Evolutionary conservation across 1,140 invertebrate species (phyloP), one percentile per base, ranked within the genome.

Genomic region (Triops longicaudatus): DNA sequence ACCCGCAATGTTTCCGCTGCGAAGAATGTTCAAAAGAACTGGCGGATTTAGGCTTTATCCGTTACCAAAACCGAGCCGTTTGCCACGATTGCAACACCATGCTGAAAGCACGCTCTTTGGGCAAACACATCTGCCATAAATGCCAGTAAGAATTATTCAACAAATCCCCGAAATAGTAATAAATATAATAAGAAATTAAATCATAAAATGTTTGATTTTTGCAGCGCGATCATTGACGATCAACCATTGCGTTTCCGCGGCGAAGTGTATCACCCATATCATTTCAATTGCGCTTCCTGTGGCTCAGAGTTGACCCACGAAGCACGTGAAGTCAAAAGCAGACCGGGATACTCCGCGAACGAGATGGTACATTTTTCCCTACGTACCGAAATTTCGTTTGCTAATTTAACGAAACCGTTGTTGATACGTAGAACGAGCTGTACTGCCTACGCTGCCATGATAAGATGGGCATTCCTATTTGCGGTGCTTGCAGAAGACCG

Each of bases 361-460:
- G 93, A 96, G 85, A 91, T 95, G 89, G 81, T 82, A 80, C 81
- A 37, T 2, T 37, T 63, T 74, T 63, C n/a, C 7, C 63, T 26
- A 7, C 7, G 26, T 43, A n/a, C 41, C 17, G n/a, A n/a, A n/a
- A 50, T 27, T 26, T 26, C 78, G 1, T 4, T 76, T 63, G 41
- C 9, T 71, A 43, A n/a, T 14, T 27, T 37, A 12, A 73, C 22
- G 37, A 26, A 89, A 91, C 82, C 82, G 81, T 80, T 72, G 26
- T 9, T 79, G n/a, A 75, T 75, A 85, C 87, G 27, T 82, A 92
- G 89, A 96, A 95, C 83, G 97, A 99, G 82, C 85, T 99, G 9
- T 99, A 98, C 84, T 99, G 98, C 83, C 87, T 99, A 31, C 89
- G 97, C 78, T 99, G 98, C 82, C 97, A 99, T 84, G 98, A 99